Percentiles rank a stretch among this genome's conserved stretches.
Conservation (phyloP, 2,113 vertebrate species). For the Lonchura striata region DNA sequence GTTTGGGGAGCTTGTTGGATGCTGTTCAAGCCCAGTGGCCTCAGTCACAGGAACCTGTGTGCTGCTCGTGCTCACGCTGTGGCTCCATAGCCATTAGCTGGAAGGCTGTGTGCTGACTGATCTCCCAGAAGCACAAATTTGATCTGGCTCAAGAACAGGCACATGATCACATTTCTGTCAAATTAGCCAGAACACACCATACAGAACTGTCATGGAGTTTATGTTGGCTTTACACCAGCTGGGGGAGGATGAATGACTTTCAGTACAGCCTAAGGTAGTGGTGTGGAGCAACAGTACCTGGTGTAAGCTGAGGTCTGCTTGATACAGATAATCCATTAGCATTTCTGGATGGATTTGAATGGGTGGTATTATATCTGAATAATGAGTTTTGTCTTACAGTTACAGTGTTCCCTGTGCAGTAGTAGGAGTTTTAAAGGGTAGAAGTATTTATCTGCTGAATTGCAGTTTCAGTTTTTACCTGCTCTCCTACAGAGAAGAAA, state of each 20-base stretch:
- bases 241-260: background rate
- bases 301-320: background rate
- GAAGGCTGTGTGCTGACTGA: slow-evolving; percentile 11
- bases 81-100: background rate
- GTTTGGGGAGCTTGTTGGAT: background rate
- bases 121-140: slow-evolving; percentile 35
- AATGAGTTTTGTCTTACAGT: background rate
- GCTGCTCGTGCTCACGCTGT: fast-evolving
- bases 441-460: background rate
- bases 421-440: background rate
- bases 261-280: background rate
- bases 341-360: background rate
- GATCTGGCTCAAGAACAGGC: slow-evolving; percentile 12
- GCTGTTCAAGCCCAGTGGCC: background rate
- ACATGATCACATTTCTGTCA: slow-evolving; percentile 55
- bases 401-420: background rate
- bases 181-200: slow-evolving; percentile 24
- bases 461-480: background rate
- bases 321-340: background rate
- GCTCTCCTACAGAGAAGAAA: background rate
- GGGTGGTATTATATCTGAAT: background rate
- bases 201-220: background rate
- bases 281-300: background rate
- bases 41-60: background rate
- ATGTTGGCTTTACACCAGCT: slow-evolving; percentile 21